These are phyloP conservation scores for Drosophila silvestris DNA, from an alignment of 2,888 invertebrate species.

Conservation along the genomic window DNA sequence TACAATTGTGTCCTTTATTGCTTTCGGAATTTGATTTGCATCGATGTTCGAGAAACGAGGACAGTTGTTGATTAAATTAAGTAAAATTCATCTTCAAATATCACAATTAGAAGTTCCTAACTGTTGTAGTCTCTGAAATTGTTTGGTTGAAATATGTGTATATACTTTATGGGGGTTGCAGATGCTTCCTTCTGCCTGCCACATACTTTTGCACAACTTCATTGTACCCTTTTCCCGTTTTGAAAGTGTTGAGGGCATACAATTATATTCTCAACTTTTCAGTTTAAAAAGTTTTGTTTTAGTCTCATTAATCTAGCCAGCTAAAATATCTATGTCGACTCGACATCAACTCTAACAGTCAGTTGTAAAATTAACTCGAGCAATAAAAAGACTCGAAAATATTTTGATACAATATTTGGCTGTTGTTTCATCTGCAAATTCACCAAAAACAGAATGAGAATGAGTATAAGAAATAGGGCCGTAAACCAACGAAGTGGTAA, in stretches of 20 bases:
- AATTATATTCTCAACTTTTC: background rate
- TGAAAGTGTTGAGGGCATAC: background rate
- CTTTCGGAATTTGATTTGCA: background rate
- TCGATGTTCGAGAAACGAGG: background rate
- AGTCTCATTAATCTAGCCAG: background rate
- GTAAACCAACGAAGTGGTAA: conserved; percentile 58
- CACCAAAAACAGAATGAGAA: conserved; percentile 31
- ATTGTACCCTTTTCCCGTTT: background rate
- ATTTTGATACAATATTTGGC: conserved; percentile 59
- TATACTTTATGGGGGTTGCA: background rate
- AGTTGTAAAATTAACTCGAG: conserved; percentile 61
- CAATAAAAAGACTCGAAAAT: conserved; percentile 59
- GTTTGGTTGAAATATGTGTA: background rate
- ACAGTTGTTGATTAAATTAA: background rate
- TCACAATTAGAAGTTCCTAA: background rate
- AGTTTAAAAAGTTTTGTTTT: background rate
- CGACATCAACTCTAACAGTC: conserved; percentile 29
- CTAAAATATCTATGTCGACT: background rate
- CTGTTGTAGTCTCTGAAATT: background rate
- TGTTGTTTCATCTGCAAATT: conserved; percentile 36
- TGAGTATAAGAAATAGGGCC: conserved; percentile 36
- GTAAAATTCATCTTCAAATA: background rate
- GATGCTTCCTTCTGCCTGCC: background rate
- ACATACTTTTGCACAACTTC: background rate
- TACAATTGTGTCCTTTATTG: background rate